These are phyloP conservation scores for Calameuta pallipes DNA, from an alignment of 2,888 invertebrate species.

Conservation along the genomic window DNA sequence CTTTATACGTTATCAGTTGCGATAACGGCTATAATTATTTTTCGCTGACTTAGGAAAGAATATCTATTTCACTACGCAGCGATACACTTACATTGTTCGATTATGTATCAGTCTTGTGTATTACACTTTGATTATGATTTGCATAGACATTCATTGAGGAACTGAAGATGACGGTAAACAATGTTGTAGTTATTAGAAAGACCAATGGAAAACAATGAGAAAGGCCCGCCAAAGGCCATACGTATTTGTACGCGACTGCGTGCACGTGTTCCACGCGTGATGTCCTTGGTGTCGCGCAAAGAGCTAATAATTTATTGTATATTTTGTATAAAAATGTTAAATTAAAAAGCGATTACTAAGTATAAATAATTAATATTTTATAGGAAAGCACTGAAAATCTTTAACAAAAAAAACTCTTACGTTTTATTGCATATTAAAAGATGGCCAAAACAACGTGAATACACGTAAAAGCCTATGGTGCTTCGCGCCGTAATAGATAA, in stretches of 20 bases:
- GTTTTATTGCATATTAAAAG: too few relatives aligned
- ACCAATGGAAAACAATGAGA: neutral
- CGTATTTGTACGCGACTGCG: neutral
- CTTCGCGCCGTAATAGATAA: too few relatives aligned
- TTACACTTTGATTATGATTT: neutral
- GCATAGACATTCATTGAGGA: neutral
- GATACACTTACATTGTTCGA: neutral
- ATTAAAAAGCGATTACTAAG: too few relatives aligned
- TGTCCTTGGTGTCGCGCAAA: neutral
- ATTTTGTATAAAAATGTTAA: neutral
- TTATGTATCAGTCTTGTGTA: neutral
- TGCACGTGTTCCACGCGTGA: too few relatives aligned
- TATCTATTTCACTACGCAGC: neutral
- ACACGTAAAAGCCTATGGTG: too few relatives aligned
- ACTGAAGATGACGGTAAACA: neutral
- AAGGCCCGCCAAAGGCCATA: neutral
- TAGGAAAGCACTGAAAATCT: too few relatives aligned
- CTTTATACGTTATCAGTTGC: neutral
- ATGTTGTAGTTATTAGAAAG: neutral
- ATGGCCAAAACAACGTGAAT: too few relatives aligned
- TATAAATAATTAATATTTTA: too few relatives aligned
- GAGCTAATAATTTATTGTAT: neutral
- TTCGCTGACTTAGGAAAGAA: neutral
- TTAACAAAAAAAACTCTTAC: too few relatives aligned
- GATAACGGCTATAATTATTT: neutral